These are phyloP conservation scores for Epizoanthus illoricatus DNA, from an alignment of 92 coral and sea anemone species.

Conservation along the genomic window DNA sequence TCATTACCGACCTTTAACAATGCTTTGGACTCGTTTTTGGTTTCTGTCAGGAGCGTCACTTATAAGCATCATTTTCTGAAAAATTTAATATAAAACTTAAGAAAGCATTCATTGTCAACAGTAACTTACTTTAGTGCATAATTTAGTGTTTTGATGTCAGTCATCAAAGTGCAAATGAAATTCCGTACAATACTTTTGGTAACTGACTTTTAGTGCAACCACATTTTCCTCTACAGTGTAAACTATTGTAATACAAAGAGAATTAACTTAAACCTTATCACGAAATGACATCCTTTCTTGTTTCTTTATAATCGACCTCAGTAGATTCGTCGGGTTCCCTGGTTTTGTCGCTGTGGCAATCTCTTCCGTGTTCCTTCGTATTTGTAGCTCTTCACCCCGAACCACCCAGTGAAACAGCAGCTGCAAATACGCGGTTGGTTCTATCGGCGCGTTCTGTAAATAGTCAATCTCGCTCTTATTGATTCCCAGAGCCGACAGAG, in stretches of 20 bases:
- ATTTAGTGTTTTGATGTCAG: no score
- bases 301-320: conserved; percentile 26
- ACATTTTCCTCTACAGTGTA: no score
- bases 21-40: neutral
- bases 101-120: neutral
- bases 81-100: neutral
- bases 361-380: neutral
- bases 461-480: conserved; percentile 23
- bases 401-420: conserved; percentile 28
- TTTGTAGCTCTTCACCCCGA: conserved; percentile 12
- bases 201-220: no score
- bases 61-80: neutral
- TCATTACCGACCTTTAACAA: conserved; percentile 9
- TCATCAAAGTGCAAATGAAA: no score
- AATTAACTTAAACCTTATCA: conserved; percentile 17
- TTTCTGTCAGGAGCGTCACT: neutral
- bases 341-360: neutral
- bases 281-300: conserved; percentile 20
- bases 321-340: conserved; percentile 10
- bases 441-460: conserved; percentile 24
- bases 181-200: no score
- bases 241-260: no score
- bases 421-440: conserved; percentile 3
- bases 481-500: conserved; percentile 19
- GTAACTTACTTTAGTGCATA: no score